Conservation (phyloP, 2,797 vertebrate genomes). For the Graptemys geographica region DNA sequence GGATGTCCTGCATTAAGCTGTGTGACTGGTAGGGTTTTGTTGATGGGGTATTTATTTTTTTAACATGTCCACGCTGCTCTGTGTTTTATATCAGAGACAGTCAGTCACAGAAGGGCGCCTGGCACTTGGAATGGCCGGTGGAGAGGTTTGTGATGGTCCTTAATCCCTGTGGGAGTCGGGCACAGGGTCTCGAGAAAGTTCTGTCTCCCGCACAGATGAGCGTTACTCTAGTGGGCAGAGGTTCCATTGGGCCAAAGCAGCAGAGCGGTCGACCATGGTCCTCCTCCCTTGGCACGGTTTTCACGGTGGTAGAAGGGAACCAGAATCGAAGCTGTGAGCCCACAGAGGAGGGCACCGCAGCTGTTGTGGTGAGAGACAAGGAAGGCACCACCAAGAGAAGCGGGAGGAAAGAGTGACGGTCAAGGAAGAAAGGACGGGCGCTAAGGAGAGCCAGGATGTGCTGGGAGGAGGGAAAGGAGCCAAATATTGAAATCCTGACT, state of each 20-base stretch:
- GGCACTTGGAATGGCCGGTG: background rate
- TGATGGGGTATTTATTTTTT: background rate
- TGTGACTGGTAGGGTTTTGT: background rate
- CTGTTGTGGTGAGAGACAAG: too few relatives aligned
- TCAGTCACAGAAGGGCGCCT: background rate
- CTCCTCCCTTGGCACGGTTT: background rate
- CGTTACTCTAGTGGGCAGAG: background rate
- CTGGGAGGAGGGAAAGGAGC: background rate
- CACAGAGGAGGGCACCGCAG: too few relatives aligned
- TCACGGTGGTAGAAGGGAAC: background rate
- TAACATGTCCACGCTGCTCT: background rate
- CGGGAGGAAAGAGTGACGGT: background rate
- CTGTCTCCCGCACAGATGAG: background rate
- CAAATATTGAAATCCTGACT: background rate
- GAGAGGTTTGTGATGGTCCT: background rate
- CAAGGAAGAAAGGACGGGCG: background rate
- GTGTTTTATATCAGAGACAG: background rate
- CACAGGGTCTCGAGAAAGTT: background rate
- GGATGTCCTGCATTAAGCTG: too few relatives aligned
- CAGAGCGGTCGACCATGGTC: background rate
- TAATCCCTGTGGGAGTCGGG: background rate
- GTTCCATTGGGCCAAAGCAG: background rate
- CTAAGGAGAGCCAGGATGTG: background rate
- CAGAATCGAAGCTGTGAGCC: background rate
- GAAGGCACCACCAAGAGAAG: too few relatives aligned